A percentile compares a stretch with the other conserved stretches of the same genome.
Conservation (phyloP, 2,113 vertebrate species). For the Strix aluco region DNA sequence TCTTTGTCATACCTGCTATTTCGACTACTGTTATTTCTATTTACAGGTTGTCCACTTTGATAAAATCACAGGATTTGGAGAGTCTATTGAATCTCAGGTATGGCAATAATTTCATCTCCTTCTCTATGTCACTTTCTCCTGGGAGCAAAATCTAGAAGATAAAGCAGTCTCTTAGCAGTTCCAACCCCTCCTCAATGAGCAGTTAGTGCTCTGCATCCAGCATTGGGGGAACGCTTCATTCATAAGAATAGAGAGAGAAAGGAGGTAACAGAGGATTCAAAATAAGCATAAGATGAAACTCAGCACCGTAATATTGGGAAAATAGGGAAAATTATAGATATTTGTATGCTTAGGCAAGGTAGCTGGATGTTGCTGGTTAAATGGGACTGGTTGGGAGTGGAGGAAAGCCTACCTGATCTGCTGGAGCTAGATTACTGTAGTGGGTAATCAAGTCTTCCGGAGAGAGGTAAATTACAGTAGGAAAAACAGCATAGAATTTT, state of each 20-base stretch:
- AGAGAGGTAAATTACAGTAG: neutral
- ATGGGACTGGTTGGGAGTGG: neutral
- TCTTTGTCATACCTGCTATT: neutral
- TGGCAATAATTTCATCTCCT: neutral
- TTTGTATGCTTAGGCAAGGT: neutral
- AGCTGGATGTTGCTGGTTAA: neutral
- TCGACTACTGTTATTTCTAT: neutral
- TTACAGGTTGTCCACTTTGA: constrained; percentile 35
- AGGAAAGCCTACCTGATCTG: neutral
- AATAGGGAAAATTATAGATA: neutral
- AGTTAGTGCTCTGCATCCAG: neutral
- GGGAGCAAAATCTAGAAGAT: neutral
- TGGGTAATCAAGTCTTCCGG: neutral
- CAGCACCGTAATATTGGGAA: neutral
- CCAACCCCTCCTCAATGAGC: neutral
- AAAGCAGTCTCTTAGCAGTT: neutral
- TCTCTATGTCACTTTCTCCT: neutral
- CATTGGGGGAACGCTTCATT: neutral
- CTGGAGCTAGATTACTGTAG: neutral
- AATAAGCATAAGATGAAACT: neutral
- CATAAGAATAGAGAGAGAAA: neutral
- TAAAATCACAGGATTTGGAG: constrained; percentile 25
- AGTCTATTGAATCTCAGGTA: constrained; percentile 33
- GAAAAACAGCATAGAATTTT: neutral
- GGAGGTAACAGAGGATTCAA: neutral